A percentile compares a stretch with the other conserved stretches of the same genome.
These are phyloP conservation scores for Peromyscus melanophrys DNA, from an alignment of 2,797 vertebrate species.

Conservation along the genomic window DNA sequence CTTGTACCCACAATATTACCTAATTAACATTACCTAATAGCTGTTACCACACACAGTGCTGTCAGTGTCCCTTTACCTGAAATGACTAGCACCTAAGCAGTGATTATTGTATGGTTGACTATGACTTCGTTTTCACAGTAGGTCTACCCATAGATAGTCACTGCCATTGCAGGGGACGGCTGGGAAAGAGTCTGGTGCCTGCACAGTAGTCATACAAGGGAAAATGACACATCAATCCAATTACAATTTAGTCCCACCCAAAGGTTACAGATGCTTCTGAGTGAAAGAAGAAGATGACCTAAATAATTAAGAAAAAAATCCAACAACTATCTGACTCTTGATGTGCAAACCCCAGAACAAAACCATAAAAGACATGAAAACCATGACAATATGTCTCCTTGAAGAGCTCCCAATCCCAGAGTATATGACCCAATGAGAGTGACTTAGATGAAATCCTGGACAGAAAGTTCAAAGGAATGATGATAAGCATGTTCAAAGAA, in stretches of 20 bases:
- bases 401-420: neutral
- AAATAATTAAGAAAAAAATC: neutral
- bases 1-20: neutral
- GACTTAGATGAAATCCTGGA: neutral
- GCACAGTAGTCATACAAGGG: neutral
- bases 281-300: neutral
- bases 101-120: neutral
- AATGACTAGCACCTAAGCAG: neutral
- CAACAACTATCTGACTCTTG: neutral
- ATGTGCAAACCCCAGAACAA: neutral
- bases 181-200: neutral
- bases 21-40: neutral
- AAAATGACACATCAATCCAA: neutral
- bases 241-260: neutral
- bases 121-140: neutral
- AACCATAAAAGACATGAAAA: neutral
- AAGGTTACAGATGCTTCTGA: neutral
- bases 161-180: too few species aligned
- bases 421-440: neutral
- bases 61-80: neutral
- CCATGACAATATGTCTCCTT: neutral
- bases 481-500: neutral
- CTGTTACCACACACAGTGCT: neutral
- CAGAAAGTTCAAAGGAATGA: neutral
- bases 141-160: neutral